Percentiles rank a stretch among this genome's conserved stretches.
Evolutionary conservation across 2,888 invertebrate genomes (phyloP).

Genomic region (Allygus modestus): DNA sequence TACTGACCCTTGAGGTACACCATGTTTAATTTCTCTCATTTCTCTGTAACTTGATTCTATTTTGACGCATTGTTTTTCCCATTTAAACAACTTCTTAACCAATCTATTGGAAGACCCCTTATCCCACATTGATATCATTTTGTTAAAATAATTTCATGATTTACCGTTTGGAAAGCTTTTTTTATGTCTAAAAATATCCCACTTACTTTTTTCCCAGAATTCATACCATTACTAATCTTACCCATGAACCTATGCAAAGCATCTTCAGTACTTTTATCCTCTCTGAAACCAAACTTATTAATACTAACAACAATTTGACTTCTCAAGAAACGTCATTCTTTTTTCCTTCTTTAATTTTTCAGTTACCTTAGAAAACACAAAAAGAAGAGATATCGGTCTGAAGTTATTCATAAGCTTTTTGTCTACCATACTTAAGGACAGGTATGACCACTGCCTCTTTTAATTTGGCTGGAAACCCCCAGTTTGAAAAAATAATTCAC

Average conservation of each 20-base stretch:
- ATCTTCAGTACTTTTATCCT: background rate
- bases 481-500: slow-evolving; percentile 8
- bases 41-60: background rate
- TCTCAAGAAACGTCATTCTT: slow-evolving; percentile 36
- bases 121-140: slow-evolving; percentile 3
- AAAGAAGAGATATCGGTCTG: slow-evolving; percentile 36
- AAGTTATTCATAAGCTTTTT: background rate
- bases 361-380: background rate
- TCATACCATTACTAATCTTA: background rate
- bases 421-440: background rate
- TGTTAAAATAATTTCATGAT: background rate
- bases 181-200: slow-evolving; percentile 43
- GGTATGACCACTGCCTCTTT: slow-evolving; percentile 47
- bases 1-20: slow-evolving; percentile 28
- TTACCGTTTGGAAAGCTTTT: slow-evolving; percentile 29
- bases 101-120: background rate
- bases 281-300: slow-evolving; percentile 12
- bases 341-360: slow-evolving; percentile 28
- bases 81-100: slow-evolving; percentile 8
- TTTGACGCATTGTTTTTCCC: slow-evolving; percentile 27
- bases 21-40: background rate
- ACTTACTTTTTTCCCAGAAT: slow-evolving; percentile 13
- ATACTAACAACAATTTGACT: slow-evolving; percentile 17
- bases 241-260: slow-evolving; percentile 13
- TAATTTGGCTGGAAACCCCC: background rate